These are phyloP conservation scores for Rhynchotus rufescens DNA, from an alignment of 2,797 vertebrate species.

Conservation along the genomic window DNA sequence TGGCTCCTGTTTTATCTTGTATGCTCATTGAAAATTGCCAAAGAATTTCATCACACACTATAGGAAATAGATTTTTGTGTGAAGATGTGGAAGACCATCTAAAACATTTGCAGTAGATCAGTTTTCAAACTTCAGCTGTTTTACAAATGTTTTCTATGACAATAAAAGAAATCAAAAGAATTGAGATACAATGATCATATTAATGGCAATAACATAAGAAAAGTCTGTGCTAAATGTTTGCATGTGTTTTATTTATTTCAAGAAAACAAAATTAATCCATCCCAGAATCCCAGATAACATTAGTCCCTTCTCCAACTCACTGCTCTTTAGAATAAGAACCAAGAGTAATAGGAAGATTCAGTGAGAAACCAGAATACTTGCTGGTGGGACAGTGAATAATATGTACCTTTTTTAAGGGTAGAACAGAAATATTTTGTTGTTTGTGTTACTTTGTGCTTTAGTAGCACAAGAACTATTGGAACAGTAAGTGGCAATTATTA, in stretches of 20 bases:
- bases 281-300: neutral
- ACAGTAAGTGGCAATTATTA: neutral
- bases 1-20: neutral
- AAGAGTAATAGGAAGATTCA: neutral
- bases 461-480: neutral
- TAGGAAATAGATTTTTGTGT: neutral
- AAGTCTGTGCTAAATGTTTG: neutral
- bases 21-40: neutral
- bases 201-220: neutral
- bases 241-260: neutral
- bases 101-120: neutral
- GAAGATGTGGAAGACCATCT: neutral
- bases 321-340: neutral
- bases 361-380: neutral
- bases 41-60: neutral
- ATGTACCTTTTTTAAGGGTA: neutral
- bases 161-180: neutral
- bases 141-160: neutral
- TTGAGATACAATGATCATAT: neutral
- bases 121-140: neutral
- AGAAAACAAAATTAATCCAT: neutral
- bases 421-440: neutral
- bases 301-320: neutral
- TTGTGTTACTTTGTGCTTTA: neutral
- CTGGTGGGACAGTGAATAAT: neutral